Conservation (phyloP, 2,797 vertebrate species). For the Lepidocolaptes lacrymiger region DNA sequence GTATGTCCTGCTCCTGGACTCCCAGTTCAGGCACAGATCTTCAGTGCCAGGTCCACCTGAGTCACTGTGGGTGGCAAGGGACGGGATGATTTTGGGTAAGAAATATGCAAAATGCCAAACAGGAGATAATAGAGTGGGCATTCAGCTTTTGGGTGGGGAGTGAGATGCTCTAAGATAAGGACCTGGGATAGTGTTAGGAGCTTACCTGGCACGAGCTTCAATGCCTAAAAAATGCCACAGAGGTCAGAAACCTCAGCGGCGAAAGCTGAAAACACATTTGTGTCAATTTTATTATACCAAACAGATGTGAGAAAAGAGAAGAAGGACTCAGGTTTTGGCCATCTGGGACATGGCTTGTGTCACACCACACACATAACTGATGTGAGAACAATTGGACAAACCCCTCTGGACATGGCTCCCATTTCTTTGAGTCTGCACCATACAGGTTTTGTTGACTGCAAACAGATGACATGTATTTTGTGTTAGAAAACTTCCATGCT, state of each 20-base stretch:
- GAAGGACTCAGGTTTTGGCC: not conserved
- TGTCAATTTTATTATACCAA: not conserved
- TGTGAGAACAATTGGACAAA: not conserved
- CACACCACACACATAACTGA: not conserved
- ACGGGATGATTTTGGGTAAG: not conserved
- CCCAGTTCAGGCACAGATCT: not conserved
- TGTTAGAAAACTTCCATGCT: not conserved
- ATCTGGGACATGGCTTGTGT: not conserved
- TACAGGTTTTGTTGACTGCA: not conserved
- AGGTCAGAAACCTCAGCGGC: not conserved
- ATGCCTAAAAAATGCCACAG: not conserved
- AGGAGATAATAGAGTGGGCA: accelerated
- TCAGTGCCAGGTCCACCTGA: not conserved
- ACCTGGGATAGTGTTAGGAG: accelerated
- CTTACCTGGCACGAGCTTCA: not conserved
- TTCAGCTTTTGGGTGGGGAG: accelerated
- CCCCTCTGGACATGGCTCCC: not conserved
- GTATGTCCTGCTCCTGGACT: not conserved
- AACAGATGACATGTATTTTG: not conserved
- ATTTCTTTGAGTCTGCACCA: accelerated
- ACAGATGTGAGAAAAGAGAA: not conserved
- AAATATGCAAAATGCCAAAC: not conserved
- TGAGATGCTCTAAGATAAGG: not conserved
- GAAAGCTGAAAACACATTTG: not conserved
- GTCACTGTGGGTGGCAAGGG: not conserved